Percentiles rank a stretch among this genome's conserved stretches.
Conservation (phyloP, 2,113 vertebrate species). For the Chaenocephalus aceratus region DNA sequence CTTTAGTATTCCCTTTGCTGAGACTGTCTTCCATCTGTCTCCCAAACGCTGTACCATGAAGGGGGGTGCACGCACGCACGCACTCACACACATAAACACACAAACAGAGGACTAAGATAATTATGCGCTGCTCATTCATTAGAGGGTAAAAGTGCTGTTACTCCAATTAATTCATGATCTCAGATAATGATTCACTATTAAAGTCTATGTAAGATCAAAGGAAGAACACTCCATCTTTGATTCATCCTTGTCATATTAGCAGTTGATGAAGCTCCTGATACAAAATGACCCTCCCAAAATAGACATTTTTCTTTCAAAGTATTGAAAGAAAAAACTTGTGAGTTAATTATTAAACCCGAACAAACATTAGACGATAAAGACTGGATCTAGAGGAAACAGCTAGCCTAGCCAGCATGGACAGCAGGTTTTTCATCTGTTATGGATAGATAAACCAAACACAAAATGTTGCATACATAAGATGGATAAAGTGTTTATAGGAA, state of each 20-base stretch:
- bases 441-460: background rate
- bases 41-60: slow-evolving; percentile 56
- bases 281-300: background rate
- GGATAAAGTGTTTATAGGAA: background rate
- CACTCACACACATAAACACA: slow-evolving; percentile 24
- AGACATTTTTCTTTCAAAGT: background rate
- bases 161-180: slow-evolving; percentile 10
- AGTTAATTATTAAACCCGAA: background rate
- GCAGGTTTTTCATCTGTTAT: background rate
- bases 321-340: background rate
- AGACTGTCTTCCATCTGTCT: slow-evolving; percentile 76
- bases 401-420: background rate
- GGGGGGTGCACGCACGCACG: slow-evolving; percentile 14
- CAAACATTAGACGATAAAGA: background rate
- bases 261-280: background rate
- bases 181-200: slow-evolving; percentile 5
- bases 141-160: slow-evolving; percentile 39
- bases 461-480: background rate
- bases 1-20: slow-evolving; percentile 80
- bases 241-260: slow-evolving; percentile 16
- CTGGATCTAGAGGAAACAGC: background rate
- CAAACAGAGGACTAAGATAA: slow-evolving; percentile 23
- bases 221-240: slow-evolving; percentile 8
- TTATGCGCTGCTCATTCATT: slow-evolving; percentile 31
- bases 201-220: slow-evolving; percentile 31